Evolutionary conservation across 2,888 invertebrate genomes (phyloP), one percentile per base, ranked within the genome.

Genomic region (Vandiemenella viatica): DNA sequence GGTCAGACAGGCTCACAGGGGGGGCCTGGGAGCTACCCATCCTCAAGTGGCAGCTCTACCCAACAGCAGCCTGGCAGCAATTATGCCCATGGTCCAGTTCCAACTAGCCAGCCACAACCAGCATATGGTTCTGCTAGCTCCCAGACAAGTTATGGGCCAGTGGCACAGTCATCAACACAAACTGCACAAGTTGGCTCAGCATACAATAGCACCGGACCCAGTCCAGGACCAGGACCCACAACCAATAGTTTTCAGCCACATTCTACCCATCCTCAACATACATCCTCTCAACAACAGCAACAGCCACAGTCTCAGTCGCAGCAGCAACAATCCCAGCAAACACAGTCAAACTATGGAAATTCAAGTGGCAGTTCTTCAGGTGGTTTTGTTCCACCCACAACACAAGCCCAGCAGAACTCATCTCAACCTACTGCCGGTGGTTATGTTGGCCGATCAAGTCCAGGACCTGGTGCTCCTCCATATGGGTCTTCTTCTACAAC

Each of bases 61-160:
- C n/a, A n/a, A n/a, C n/a, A n/a, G n/a, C n/a, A n/a, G n/a, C n/a
- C n/a, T n/a, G n/a, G n/a, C n/a, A n/a, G n/a, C n/a, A n/a, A n/a
- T n/a, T n/a, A n/a, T n/a, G n/a, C n/a, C n/a, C n/a, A 76, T 77
- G 61, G 76, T 76, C 3, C 75, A 75, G 16, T 77, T 80, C 21
- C 79, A n/a, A n/a, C n/a, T n/a, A n/a, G n/a, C n/a, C n/a, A n/a
- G n/a, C 50, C 45, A 15, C 54, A 55, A 21, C 51, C 54, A 40
- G 54, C 51, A 4, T 56, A 57, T 48, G 55, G 54, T 1, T 50
- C 55, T 5, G 45, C 53, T 4, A 49, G 50, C 7, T 46, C 71
- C 13, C 77, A 75, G 61, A 71, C 72, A 21, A 72, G 67, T 56
- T 78, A 78, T 65, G 77, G 76, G 1, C 57, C 73, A 63, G 22